Percentiles rank a stretch among this genome's conserved stretches.
Conservation (phyloP, 2,113 vertebrate genomes). For the Panthera leo region DNA sequence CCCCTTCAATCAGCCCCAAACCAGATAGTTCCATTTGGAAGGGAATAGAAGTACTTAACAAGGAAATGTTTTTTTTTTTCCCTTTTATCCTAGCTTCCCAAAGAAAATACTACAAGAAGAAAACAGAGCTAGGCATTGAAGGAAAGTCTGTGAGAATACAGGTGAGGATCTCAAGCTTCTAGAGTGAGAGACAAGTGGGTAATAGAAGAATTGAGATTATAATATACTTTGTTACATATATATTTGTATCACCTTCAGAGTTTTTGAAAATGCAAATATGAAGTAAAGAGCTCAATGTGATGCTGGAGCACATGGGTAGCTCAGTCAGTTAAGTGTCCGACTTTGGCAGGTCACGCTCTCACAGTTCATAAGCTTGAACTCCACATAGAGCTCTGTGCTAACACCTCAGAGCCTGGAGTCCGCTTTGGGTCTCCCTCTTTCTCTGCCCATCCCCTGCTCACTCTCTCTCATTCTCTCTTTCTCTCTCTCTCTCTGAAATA, state of each 20-base stretch:
- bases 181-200: background rate
- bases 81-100: background rate
- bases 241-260: background rate
- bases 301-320: too few species aligned
- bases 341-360: too few species aligned
- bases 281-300: background rate
- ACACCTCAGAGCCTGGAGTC: too few species aligned
- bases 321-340: too few species aligned
- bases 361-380: too few species aligned
- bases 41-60: background rate
- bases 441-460: too few species aligned
- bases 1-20: background rate
- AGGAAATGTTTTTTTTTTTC: background rate
- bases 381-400: too few species aligned
- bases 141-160: background rate
- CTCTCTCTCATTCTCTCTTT: too few species aligned
- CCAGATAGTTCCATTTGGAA: background rate
- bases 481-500: too few species aligned
- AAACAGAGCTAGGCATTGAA: background rate
- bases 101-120: background rate
- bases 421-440: too few species aligned
- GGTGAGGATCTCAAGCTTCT: background rate
- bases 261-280: background rate
- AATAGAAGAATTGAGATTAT: background rate
- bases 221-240: background rate